A percentile compares a stretch with the other conserved stretches of the same genome.
Evolutionary conservation across 2,797 vertebrate species (phyloP).

Genomic region (Eulemur albifrons): DNA sequence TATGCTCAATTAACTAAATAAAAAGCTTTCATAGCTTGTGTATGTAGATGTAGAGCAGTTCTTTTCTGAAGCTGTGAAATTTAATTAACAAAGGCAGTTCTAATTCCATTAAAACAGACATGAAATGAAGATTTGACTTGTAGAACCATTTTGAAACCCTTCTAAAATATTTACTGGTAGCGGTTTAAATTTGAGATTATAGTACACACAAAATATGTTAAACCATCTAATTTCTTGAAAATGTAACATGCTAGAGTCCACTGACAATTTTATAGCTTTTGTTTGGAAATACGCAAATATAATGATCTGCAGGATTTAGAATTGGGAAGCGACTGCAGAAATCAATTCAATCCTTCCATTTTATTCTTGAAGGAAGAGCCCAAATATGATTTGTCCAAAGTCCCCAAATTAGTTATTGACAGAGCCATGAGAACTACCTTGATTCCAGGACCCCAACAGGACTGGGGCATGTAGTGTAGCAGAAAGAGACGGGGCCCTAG

Average conservation of each 20-base stretch:
- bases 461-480: background rate
- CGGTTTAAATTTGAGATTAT: constrained; percentile 34
- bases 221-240: constrained; percentile 34
- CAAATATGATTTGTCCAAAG: constrained; percentile 19
- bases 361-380: constrained; percentile 41
- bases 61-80: constrained; percentile 8
- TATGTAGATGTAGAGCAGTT: background rate
- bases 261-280: background rate
- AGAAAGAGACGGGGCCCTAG: background rate
- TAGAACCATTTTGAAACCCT: constrained; percentile 48
- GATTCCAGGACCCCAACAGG: background rate
- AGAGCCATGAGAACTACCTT: background rate
- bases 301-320: background rate
- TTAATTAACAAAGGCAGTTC: constrained; percentile 38
- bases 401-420: constrained; percentile 13
- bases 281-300: background rate
- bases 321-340: constrained; percentile 27
- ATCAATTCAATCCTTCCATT: background rate
- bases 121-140: background rate
- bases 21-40: background rate
- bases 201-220: constrained; percentile 18
- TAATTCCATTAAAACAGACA: background rate
- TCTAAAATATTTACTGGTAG: constrained; percentile 46
- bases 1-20: constrained; percentile 1
- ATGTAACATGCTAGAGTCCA: background rate